Conservation (phyloP, 1,140 invertebrate species). For the Hyles vespertilio region DNA sequence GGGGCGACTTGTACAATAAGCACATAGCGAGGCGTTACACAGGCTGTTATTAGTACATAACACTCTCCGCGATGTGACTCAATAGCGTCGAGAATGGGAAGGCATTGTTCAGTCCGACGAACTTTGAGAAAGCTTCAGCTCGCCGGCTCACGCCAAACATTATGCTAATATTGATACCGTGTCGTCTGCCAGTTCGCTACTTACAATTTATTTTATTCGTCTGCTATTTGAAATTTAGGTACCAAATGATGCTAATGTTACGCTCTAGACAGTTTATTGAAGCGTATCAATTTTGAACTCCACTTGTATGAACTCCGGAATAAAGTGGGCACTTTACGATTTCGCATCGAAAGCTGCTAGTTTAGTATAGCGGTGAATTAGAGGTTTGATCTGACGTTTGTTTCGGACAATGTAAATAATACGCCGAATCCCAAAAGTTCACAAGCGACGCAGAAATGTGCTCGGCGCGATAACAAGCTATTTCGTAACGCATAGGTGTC, state of each 20-base stretch:
- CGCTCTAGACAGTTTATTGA: conserved; percentile 48
- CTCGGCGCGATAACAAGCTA: conserved; percentile 38
- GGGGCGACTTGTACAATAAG: too few species aligned
- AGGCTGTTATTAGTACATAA: conserved; percentile 25
- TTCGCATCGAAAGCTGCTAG: conserved; percentile 15
- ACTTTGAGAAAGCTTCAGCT: conserved; percentile 42
- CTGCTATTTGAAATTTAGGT: conserved; percentile 45
- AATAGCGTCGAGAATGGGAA: conserved; percentile 26
- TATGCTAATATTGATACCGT: conserved; percentile 55
- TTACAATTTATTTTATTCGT: conserved; percentile 56
- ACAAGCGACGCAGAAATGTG: conserved; percentile 33
- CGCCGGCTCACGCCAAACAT: conserved; percentile 38
- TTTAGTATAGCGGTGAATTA: conserved; percentile 35
- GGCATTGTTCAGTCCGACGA: conserved; percentile 47
- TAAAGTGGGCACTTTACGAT: background rate
- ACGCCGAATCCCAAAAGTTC: conserved; percentile 24
- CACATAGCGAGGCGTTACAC: conserved; percentile 8
- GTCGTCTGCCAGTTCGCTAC: conserved; percentile 42
- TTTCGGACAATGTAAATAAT: conserved; percentile 33
- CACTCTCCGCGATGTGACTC: conserved; percentile 23
- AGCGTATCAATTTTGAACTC: conserved; percentile 21
- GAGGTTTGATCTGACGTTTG: conserved; percentile 39
- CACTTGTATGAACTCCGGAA: conserved; percentile 7
- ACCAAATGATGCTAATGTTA: conserved; percentile 46
- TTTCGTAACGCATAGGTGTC: conserved; percentile 44